A percentile compares a stretch with the other conserved stretches of the same genome.
phyloP scores from a whole-genome alignment of 2,113 vertebrate species.

The Pseudolaguvia tuberculata region DNA sequence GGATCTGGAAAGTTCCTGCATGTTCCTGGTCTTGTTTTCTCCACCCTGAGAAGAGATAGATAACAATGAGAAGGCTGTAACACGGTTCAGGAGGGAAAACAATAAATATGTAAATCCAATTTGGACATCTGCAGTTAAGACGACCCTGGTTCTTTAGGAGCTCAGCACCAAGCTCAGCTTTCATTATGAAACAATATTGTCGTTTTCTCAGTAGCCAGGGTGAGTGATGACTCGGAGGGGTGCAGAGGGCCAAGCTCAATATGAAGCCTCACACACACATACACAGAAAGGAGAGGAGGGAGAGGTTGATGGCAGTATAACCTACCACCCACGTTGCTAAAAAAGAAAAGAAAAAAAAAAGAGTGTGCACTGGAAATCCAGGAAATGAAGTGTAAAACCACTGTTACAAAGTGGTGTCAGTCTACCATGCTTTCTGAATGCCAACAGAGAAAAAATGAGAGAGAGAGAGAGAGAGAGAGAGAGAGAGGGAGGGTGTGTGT shows the following conservation, averaged over 20 bases:
- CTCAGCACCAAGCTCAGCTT: conserved; percentile 73
- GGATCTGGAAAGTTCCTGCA: conserved; percentile 58
- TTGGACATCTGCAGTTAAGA: conserved; percentile 82
- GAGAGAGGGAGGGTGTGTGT: conserved; percentile 17
- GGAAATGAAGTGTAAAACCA: conserved; percentile 93
- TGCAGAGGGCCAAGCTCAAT: conserved; percentile 96
- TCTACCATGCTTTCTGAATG: conserved; percentile 56
- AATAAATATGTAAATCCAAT: conserved; percentile 82
- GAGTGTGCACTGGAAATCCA: conserved; percentile 87
- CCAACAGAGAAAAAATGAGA: conserved; percentile 58
- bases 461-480: conserved; percentile 46
- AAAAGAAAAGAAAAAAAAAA: conserved; percentile 76
- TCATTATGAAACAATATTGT: conserved; percentile 94
- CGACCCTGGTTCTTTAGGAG: conserved; percentile 78
- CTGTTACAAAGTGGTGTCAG: conserved; percentile 80
- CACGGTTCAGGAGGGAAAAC: conserved; percentile 59
- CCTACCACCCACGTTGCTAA: conserved; percentile 96
- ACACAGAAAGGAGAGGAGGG: conserved; percentile 38
- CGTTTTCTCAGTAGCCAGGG: conserved; percentile 85
- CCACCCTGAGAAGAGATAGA: conserved; percentile 2
- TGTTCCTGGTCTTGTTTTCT: conserved; percentile 64
- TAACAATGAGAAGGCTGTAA: conserved; percentile 24
- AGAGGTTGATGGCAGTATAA: conserved; percentile 84
- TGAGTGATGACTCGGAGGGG: conserved; percentile 93
- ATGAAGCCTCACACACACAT: conserved; percentile 58